Evolutionary conservation across 2,113 vertebrate genomes (phyloP), one percentile per base, ranked within the genome.

Genomic region (Lycocorax pyrrhopterus): DNA sequence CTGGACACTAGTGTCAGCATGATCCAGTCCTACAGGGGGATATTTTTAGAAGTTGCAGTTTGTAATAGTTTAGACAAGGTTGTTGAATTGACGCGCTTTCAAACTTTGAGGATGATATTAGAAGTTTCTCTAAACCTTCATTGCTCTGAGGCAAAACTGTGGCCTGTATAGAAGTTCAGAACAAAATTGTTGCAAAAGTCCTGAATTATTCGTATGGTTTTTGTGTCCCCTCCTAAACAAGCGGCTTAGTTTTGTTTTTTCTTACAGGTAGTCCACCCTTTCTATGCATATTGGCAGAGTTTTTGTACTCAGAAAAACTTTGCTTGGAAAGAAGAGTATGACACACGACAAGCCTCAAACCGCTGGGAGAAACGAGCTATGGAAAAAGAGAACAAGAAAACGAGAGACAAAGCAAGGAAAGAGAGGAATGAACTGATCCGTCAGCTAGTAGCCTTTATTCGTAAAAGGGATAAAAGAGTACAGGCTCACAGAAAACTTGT

Each of bases 321-420:
- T 86, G 98, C 99, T 10, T 99, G 99, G 99, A 99, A 99, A 82
- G 99, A 99, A 95, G 99, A 99, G 35, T 99, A 99, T 10, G 99
- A 99, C 76, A 99, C 98, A 4, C 97, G 99, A 27, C 99, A 99
- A 69, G 99, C 98, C 12, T 99, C 99, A 71, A 99, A 99, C 97
- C 99, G 99, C 94, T 99, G 99, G 99, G 99, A 99, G 96, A 99
- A 99, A 68, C 97, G 99, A 41, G 99, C 99, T 55, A 99, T 99
- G 99, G 99, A 99, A 95, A 99, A 99, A 92, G 99, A 99, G 84
- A 99, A 99, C 98, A 99, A 98, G 96, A 99, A 99, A 96, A 98
- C 96, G 0, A 97, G 99, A 16, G 99, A 99, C 12, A 99, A 98
- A 96, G 98, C 98, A 5, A 98, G 98, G 41, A 99, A 98, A 93